Base-by-base conservation (phyloP, 1,140 invertebrate species). In the Hypothenemus hampei region DNA sequence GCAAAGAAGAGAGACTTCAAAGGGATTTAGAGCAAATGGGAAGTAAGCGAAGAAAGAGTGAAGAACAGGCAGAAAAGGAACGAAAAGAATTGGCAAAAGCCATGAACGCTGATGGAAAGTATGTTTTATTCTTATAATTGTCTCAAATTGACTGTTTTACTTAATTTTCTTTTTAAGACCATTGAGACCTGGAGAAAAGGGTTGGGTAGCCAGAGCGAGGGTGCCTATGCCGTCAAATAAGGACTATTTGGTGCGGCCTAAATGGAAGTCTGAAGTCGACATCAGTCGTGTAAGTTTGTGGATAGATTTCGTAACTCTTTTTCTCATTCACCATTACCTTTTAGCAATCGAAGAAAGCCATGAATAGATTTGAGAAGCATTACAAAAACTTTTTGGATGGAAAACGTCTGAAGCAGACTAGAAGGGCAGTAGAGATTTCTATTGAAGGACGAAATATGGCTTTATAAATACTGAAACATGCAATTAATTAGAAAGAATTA, bases 361-460 rank as follows among this genome's bases (percentile, higher is more conserved):
- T 89, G 72, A 89, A 84, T 54, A 77, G 91, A 54, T 89, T 94
- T 72, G 93, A 97, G 67, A 91, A 89, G 65, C 92, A 96, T 64
- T 85, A 93, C 77, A 87, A 93, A 65, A 84, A 83, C 61, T 93
- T 93, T 67, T 79, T 91, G 13, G 93, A 96, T 67, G 83, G 78
- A 57, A 95, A 94, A 74, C 81, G 89, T 26, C 73, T 84, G 61
- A 84, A 83, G 66, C 84, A 89, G 67, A 76, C 82, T 10, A 81
- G 84, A 60, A 77, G 91, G 65, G 93, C 93, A 44, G 89, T 97
- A 36, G 82, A 84, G 65, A 97, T 97, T 66, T 96, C 93, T 55
- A 94, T 97, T 60, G 94, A 97, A 76, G 94, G 94, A 13, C 77
- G 92, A 61, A 95, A 94, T 77, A 96, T 97, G 92, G 81, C 89